Conservation (phyloP, 2,888 invertebrate species). For the Sinohyriopsis cumingii region DNA sequence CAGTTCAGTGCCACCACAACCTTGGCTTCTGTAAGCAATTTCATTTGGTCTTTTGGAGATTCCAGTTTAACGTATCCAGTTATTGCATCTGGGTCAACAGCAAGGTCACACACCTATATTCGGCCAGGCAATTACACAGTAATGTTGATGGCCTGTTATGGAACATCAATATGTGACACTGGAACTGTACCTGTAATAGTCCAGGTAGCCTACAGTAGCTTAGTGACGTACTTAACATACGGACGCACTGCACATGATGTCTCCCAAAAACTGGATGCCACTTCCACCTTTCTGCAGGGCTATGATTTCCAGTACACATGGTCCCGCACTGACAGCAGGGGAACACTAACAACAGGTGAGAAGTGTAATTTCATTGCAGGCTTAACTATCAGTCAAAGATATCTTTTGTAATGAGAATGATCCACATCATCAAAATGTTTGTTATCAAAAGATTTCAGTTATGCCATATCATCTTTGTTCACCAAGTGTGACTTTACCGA, state of each 20-base stretch:
- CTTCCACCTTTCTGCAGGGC: conserved; percentile 21
- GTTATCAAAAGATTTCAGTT: too few species aligned
- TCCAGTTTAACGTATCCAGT: conserved; percentile 9
- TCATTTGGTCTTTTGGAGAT: conserved; percentile 37
- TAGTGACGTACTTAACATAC: conserved; percentile 19
- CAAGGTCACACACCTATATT: conserved; percentile 27
- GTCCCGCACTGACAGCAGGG: conserved; percentile 9
- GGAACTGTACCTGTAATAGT: conserved; percentile 19
- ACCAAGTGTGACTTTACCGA: too few species aligned
- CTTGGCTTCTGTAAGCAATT: conserved; percentile 14
- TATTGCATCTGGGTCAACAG: conserved; percentile 1
- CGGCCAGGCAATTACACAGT: conserved; percentile 36
- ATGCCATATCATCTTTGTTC: too few species aligned
- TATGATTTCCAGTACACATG: conserved; percentile 20
- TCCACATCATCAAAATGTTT: too few species aligned
- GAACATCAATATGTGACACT: conserved; percentile 20
- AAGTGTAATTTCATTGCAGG: too few species aligned
- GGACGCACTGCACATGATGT: conserved; percentile 7
- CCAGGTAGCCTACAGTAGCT: conserved; percentile 16
- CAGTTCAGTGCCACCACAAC: conserved; percentile 11
- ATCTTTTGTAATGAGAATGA: too few species aligned
- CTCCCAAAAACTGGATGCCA: conserved; percentile 3
- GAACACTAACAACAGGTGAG: not conserved
- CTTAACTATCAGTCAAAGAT: too few species aligned
- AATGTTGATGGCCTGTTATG: conserved; percentile 22